phyloP scores from a whole-genome alignment of 2,888 invertebrate species.

The Archips crataeganus region DNA sequence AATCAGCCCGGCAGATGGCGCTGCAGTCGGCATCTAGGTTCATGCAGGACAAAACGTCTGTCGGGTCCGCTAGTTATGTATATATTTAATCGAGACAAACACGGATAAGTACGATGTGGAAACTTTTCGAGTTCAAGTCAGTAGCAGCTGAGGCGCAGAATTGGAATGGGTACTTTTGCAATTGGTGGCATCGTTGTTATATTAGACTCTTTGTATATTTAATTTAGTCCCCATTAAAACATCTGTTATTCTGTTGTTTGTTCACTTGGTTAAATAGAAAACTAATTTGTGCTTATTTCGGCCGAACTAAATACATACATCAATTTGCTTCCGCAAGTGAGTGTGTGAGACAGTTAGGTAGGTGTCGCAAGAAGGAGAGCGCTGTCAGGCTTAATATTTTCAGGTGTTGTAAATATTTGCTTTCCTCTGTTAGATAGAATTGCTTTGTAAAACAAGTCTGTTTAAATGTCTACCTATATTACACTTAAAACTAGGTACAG shows the following conservation, averaged over 20 bases:
- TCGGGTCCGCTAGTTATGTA: too few species aligned
- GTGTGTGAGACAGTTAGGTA: background rate
- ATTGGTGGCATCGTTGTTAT: conserved; percentile 32
- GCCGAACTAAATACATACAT: conserved; percentile 46
- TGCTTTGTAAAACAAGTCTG: conserved; percentile 1
- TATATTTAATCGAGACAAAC: conserved; percentile 36
- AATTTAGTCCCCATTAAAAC: conserved; percentile 51
- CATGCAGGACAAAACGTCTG: too few species aligned
- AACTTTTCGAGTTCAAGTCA: conserved; percentile 23
- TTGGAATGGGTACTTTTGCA: conserved; percentile 29
- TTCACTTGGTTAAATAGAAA: conserved; percentile 53
- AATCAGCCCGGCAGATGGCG: too few species aligned
- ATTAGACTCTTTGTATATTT: conserved; percentile 28
- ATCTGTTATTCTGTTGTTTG: conserved; percentile 49
- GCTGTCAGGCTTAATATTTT: conserved; percentile 16
- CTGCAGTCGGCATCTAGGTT: too few species aligned
- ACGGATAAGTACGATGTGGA: conserved; percentile 8
- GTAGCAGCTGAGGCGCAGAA: conserved; percentile 26
- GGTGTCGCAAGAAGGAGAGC: conserved; percentile 13
- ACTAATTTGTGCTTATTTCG: conserved; percentile 51
- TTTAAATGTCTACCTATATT: too few species aligned
- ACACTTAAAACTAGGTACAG: too few species aligned
- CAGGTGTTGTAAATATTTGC: conserved; percentile 20
- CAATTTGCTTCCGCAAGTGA: conserved; percentile 23
- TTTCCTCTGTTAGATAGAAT: background rate